A percentile compares a stretch with the other conserved stretches of the same genome.
These are phyloP conservation scores for Lepus oiostolus DNA, from an alignment of 2,797 vertebrate species.

Conservation along the genomic window DNA sequence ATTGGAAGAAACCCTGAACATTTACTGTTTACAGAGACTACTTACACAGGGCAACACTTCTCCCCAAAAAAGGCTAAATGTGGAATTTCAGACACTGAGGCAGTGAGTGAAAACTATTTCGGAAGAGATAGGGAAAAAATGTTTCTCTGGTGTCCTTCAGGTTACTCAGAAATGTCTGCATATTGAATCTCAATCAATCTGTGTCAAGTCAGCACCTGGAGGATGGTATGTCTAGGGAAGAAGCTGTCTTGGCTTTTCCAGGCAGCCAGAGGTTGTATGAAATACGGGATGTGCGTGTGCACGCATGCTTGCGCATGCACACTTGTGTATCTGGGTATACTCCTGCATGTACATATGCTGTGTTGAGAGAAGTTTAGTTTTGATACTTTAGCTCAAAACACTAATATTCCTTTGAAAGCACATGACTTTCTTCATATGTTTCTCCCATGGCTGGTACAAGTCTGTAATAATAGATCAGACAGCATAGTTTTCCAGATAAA, in stretches of 20 bases:
- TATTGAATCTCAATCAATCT: not conserved
- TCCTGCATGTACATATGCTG: not conserved
- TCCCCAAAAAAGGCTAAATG: not conserved
- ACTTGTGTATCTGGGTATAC: no score
- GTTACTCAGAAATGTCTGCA: not conserved
- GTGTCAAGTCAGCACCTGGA: rapidly evolving
- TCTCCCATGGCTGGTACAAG: not conserved
- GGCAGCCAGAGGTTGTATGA: not conserved
- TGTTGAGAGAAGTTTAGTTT: not conserved
- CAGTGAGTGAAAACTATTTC: not conserved
- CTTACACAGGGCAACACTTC: not conserved
- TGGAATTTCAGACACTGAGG: not conserved
- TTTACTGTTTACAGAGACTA: conserved; percentile 12
- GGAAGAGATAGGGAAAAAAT: not conserved
- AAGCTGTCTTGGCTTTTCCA: not conserved
- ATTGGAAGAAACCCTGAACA: not conserved
- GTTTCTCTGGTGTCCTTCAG: not conserved
- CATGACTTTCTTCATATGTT: not conserved
- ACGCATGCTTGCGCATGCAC: no score
- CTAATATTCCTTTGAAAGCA: conserved; percentile 8
- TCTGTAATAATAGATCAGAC: not conserved
- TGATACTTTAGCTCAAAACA: not conserved
- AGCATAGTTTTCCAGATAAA: not conserved
- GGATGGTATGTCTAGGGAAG: rapidly evolving
- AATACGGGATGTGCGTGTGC: not conserved